Conservation (phyloP, 64 coral and sea anemone species). For the Montipora sp. region DNA sequence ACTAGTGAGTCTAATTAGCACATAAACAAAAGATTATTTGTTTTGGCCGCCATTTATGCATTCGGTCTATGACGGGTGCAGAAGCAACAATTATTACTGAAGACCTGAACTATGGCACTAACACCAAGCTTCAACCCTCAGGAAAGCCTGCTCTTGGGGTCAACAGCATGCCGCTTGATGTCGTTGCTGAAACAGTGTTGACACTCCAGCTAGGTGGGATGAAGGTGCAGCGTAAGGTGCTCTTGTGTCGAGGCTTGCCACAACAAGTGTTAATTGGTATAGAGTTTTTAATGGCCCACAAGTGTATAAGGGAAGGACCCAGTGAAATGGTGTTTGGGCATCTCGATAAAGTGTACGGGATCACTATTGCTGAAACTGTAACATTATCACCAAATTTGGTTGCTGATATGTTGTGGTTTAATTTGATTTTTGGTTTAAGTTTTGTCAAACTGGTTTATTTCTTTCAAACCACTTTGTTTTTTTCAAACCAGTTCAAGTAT, state of each 20-base stretch:
- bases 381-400: constrained; percentile 39
- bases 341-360: constrained; percentile 31
- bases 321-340: neutral
- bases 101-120: constrained; percentile 7
- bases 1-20: too few relatives aligned
- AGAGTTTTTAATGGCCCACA: constrained; percentile 55
- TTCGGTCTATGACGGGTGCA: neutral
- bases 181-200: constrained; percentile 7
- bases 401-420: neutral
- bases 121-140: neutral
- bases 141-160: constrained; percentile 5
- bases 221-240: constrained; percentile 10
- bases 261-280: constrained; percentile 51
- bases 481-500: too few relatives aligned
- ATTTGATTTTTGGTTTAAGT: too few relatives aligned
- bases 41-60: too few relatives aligned
- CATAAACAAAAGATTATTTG: too few relatives aligned
- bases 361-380: constrained; percentile 35
- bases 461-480: too few relatives aligned
- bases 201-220: constrained; percentile 16
- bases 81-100: constrained; percentile 41
- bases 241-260: constrained; percentile 16
- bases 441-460: too few relatives aligned
- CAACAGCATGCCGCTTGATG: constrained; percentile 38
- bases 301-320: constrained; percentile 27